Base-by-base conservation (phyloP, 2,113 vertebrate species). In the Mustela nigripes region DNA sequence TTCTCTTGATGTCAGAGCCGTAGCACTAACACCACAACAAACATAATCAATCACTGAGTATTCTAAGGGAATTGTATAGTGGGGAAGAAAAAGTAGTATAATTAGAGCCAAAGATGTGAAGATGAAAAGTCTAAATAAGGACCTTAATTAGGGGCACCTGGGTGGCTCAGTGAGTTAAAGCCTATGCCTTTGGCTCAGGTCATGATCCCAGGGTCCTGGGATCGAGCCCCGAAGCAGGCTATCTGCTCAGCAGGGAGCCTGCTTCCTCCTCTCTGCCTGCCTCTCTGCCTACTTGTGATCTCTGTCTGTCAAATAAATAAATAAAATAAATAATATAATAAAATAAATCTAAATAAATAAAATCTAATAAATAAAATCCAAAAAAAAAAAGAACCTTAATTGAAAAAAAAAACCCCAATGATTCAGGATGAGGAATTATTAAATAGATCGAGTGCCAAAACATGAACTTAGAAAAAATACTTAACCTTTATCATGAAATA, bases 361-460 rank as follows among this genome's bases (percentile, higher is more conserved):
- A 16, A 53, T 53, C 50, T 53, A 16, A 16, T 53, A 53, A 53
- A 53, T 53, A 53, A 53, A 16, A 53, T 53, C 50, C 16, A 16
- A 16, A 53, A 53, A 53, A 15, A 53, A 15, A 53, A 16, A 53
- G 48, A 50, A 53, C 15, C 60, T 89, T 82, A 71, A 81, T 4
- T 94, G 31, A 84, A 95, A 76, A 45, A 76, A 48, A 76, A 5
- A 93, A 71, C 15, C 4, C 9, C 28, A 87, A 62, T 78, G 73
- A 94, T 96, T 97, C 24, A 84, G 84, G 56, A 86, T 56, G 45
- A 95, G 58, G 36, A 78, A 69, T 89, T 78, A 53, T 86, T 97
- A 91, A 95, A 78, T 28, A 63, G 65, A 80, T 62, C 56, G 83
- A 93, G 21, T 94, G 19, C 18, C 28, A 78, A 95, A 78, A 86